These are phyloP conservation scores for Apotomis capreana DNA, from an alignment of 2,888 invertebrate species.

Conservation along the genomic window DNA sequence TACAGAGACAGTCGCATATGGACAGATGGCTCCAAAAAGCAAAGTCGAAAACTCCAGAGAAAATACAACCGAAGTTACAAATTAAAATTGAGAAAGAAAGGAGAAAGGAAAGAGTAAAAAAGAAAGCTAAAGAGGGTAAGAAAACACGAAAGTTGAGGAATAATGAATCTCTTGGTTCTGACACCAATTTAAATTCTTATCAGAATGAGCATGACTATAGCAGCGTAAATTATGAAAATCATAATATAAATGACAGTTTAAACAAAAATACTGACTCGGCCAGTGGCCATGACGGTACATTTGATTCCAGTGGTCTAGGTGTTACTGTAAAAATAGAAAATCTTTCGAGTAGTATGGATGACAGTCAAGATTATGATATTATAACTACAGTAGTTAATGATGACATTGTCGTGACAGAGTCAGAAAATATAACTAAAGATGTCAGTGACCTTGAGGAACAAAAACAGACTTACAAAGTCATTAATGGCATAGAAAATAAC, in stretches of 20 bases:
- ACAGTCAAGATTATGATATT: conserved; percentile 36
- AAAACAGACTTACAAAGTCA: neutral
- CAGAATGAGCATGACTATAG: conserved; percentile 63
- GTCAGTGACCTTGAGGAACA: neutral
- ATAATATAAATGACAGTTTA: conserved; percentile 35
- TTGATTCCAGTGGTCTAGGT: conserved; percentile 46
- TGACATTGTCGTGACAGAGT: conserved; percentile 38
- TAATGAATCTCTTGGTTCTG: conserved; percentile 58
- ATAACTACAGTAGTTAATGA: conserved; percentile 42
- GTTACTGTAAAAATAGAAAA: conserved; percentile 52
- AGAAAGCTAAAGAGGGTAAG: conserved; percentile 26
- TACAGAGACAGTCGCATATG: conserved; percentile 79
- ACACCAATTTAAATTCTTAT: conserved; percentile 45
- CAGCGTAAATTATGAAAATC: conserved; percentile 44
- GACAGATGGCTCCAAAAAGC: conserved; percentile 80
- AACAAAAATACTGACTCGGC: conserved; percentile 40
- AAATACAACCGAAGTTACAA: conserved; percentile 58
- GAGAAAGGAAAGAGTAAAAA: conserved; percentile 40
- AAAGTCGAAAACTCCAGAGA: conserved; percentile 79
- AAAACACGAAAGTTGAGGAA: conserved; percentile 39
- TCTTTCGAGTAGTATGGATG: conserved; percentile 43
- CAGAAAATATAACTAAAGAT: conserved; percentile 19
- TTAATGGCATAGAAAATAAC: conserved; percentile 3
- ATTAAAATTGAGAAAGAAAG: conserved; percentile 42
- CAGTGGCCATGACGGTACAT: conserved; percentile 43